phyloP scores from a whole-genome alignment of 2,797 vertebrate species.

The Sphenopsis melanotis region DNA sequence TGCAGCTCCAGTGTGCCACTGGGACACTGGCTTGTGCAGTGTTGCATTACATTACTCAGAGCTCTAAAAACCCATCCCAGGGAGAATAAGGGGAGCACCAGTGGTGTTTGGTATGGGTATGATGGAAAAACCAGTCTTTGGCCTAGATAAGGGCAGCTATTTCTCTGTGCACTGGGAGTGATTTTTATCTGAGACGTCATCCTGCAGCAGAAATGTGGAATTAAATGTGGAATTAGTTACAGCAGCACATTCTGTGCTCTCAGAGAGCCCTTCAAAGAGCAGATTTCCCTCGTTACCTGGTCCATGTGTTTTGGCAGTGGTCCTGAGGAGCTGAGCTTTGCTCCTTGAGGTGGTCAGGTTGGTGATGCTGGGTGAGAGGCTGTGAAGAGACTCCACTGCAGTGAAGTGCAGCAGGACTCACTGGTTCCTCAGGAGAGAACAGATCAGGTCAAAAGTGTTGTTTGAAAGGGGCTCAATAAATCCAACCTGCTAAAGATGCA shows the following conservation, averaged over 20 bases:
- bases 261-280: background rate
- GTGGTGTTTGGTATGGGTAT: background rate
- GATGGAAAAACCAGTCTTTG: background rate
- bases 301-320: background rate
- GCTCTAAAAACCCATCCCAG: conserved; percentile 13
- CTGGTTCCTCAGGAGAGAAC: background rate
- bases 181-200: background rate
- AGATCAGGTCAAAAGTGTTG: background rate
- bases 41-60: conserved; percentile 2
- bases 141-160: background rate
- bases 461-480: conserved; percentile 4
- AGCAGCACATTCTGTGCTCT: background rate
- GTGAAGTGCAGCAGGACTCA: background rate
- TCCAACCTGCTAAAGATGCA: background rate
- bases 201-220: background rate
- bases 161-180: background rate
- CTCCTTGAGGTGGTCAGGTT: background rate
- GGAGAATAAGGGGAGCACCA: background rate
- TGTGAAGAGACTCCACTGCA: background rate
- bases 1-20: background rate
- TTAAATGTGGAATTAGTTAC: background rate
- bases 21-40: background rate
- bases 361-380: background rate
- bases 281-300: background rate
- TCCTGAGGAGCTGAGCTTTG: background rate